These are phyloP conservation scores for Drosophila putrida DNA, from an alignment of 2,888 invertebrate genomes.

Conservation along the genomic window DNA sequence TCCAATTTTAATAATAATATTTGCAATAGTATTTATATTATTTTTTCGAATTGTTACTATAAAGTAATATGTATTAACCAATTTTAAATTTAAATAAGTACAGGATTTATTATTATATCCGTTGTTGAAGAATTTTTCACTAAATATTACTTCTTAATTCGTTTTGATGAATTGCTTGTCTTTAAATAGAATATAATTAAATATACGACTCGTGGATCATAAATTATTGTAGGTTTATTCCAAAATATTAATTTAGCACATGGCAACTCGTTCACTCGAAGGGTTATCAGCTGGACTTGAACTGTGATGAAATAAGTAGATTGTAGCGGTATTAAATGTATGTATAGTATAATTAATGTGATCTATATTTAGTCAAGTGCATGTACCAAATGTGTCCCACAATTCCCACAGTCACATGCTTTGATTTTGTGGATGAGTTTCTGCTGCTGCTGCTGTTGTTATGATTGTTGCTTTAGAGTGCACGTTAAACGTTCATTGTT, in stretches of 20 bases:
- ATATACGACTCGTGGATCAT: background rate
- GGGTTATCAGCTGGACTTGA: conserved; percentile 72
- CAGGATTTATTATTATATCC: too few relatives aligned
- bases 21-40: too few relatives aligned
- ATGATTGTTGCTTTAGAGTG: conserved; percentile 1
- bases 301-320: conserved; percentile 35
- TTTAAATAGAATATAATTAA: background rate
- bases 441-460: background rate
- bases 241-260: conserved; percentile 8
- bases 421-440: background rate
- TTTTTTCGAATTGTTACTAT: too few relatives aligned
- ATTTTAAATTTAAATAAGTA: too few relatives aligned
- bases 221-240: background rate
- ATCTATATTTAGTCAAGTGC: conserved; percentile 61
- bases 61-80: too few relatives aligned
- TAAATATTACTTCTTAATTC: background rate
- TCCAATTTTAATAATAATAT: too few relatives aligned
- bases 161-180: background rate
- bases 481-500: conserved; percentile 29
- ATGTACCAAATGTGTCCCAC: conserved; percentile 17
- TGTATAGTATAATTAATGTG: conserved; percentile 22
- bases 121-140: too few relatives aligned
- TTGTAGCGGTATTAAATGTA: background rate
- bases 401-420: conserved; percentile 48
- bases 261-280: conserved; percentile 50